These are phyloP conservation scores for Fringilla coelebs DNA, from an alignment of 2,797 vertebrate species.

Conservation along the genomic window DNA sequence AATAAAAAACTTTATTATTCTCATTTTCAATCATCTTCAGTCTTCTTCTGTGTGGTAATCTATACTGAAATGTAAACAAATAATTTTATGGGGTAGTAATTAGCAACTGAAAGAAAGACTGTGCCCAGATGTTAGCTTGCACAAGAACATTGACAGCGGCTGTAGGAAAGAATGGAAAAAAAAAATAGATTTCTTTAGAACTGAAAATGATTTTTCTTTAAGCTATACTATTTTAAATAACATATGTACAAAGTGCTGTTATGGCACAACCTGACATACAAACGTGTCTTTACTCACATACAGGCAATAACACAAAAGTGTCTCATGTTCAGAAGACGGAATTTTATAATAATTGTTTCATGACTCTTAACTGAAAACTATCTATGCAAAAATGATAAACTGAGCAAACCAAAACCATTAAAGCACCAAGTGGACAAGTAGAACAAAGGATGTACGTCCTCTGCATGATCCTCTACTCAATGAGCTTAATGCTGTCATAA, in stretches of 20 bases:
- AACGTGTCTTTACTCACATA: not conserved
- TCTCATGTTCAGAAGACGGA: not conserved
- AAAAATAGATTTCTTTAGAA: not conserved
- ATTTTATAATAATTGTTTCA: not conserved
- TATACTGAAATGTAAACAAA: not conserved
- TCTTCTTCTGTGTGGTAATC: not conserved
- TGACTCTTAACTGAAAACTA: not conserved
- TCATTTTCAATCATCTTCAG: not conserved
- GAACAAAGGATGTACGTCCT: not conserved
- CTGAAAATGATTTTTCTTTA: not conserved
- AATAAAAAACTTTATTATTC: not conserved
- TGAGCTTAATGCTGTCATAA: not conserved
- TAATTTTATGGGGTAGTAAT: not conserved
- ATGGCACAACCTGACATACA: not conserved
- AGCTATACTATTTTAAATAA: not conserved
- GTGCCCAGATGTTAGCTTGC: not conserved
- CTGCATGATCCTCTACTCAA: not conserved
- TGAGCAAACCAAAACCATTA: not conserved
- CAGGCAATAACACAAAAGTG: not conserved
- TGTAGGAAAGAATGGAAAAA: not conserved
- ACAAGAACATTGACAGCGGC: accelerated
- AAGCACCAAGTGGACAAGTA: not conserved
- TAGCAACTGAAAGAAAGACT: not conserved
- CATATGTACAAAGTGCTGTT: not conserved
- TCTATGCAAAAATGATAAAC: not conserved